Conservation (phyloP, 2,888 invertebrate genomes). For the Leptinotarsa tumamoca region DNA sequence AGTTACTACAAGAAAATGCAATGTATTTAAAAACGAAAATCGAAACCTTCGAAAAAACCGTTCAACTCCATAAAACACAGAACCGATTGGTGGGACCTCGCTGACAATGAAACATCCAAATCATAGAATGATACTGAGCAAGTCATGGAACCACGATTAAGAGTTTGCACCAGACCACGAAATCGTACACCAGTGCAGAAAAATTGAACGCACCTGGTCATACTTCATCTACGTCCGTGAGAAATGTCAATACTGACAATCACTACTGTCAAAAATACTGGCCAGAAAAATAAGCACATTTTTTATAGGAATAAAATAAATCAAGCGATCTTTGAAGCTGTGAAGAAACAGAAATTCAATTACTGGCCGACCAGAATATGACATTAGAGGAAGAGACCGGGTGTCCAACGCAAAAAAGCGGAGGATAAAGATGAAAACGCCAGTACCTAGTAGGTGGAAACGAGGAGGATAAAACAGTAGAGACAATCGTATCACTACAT, state of each 20-base stretch:
- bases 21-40: conserved; percentile 13
- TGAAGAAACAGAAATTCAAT: conserved; percentile 19
- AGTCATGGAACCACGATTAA: conserved; percentile 12
- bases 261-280: not conserved
- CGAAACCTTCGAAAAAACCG: conserved; percentile 11
- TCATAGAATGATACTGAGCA: conserved; percentile 18
- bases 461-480: conserved; percentile 23
- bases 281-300: conserved; percentile 10
- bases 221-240: not conserved
- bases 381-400: conserved; percentile 20
- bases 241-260: conserved; percentile 2
- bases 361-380: conserved; percentile 20
- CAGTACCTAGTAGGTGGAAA: conserved; percentile 21
- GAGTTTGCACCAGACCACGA: not conserved
- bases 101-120: conserved; percentile 12
- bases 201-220: conserved; percentile 8
- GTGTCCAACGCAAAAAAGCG: conserved; percentile 11
- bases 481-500: conserved; percentile 23
- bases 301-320: conserved; percentile 12
- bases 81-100: not conserved
- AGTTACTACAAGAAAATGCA: conserved; percentile 25
- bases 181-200: not conserved
- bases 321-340: conserved; percentile 17
- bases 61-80: not conserved
- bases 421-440: conserved; percentile 7